phyloP scores from a whole-genome alignment of 2,113 vertebrate genomes.

The Campylorhamphus procurvoides region DNA sequence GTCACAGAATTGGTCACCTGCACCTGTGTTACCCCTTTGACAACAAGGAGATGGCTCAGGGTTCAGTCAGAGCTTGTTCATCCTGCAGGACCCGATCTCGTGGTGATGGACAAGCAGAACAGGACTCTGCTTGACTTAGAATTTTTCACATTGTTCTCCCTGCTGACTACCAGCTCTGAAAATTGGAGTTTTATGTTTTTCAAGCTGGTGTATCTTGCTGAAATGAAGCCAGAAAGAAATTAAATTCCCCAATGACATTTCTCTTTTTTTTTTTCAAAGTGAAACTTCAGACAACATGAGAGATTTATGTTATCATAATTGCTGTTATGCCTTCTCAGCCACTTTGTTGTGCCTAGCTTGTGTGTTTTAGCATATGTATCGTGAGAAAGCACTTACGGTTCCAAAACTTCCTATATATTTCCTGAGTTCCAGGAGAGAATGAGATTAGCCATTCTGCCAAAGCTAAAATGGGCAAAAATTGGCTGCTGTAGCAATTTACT shows the following conservation, averaged over 20 bases:
- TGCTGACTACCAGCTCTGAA: background rate
- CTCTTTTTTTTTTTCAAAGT: background rate
- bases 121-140: background rate
- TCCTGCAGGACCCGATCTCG: background rate
- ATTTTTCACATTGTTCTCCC: background rate
- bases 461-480: constrained; percentile 53
- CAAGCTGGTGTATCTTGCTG: background rate
- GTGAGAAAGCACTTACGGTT: background rate
- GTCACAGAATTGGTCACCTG: background rate
- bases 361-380: background rate
- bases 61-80: background rate
- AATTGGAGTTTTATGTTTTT: background rate
- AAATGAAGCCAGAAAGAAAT: background rate
- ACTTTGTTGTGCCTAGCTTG: constrained; percentile 24
- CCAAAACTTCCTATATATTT: background rate
- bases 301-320: background rate
- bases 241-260: background rate
- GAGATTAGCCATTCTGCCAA: constrained; percentile 48
- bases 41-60: background rate
- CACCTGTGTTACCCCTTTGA: background rate
- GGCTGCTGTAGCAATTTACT: constrained; percentile 51
- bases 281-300: background rate
- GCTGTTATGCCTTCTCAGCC: background rate
- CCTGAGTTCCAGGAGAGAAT: background rate
- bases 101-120: background rate